These are phyloP conservation scores for Cephus spinipes DNA, from an alignment of 2,888 invertebrate species.

Conservation along the genomic window DNA sequence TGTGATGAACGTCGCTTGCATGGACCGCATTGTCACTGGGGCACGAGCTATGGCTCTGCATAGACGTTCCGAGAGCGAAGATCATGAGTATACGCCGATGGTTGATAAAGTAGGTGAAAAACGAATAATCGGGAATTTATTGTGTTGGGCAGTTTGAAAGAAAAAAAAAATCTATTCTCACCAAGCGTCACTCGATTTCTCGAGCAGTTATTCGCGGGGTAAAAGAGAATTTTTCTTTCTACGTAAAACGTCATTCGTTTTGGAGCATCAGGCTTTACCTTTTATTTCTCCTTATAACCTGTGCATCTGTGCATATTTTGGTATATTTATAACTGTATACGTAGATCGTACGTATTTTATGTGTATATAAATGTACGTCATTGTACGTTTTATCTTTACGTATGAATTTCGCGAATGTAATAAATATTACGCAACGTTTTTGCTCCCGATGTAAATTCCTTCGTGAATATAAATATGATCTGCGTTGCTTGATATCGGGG, in stretches of 20 bases:
- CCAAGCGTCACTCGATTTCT: not conserved
- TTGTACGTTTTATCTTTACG: not conserved
- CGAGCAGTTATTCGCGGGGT: not conserved
- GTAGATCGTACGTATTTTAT: not conserved
- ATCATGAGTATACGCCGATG: slow-evolving; percentile 17
- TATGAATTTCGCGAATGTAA: not conserved
- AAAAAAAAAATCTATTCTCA: not conserved
- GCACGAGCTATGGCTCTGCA: slow-evolving; percentile 12
- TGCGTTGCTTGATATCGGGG: not conserved
- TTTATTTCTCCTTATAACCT: not conserved
- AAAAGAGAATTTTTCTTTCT: not conserved
- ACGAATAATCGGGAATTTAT: not conserved
- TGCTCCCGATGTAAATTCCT: not conserved
- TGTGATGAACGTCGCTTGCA: slow-evolving; percentile 18
- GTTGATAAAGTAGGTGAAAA: slow-evolving; percentile 17
- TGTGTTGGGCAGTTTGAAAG: not conserved
- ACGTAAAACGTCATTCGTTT: not conserved
- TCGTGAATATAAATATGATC: not conserved
- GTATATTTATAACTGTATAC: not conserved
- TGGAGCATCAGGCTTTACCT: not conserved
- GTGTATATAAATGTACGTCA: not conserved
- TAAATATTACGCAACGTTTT: not conserved
- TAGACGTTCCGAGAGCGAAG: slow-evolving; percentile 6
- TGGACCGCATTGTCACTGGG: slow-evolving; percentile 13
- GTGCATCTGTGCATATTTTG: not conserved